phyloP scores from a whole-genome alignment of 2,113 vertebrate species.

The Oenanthe melanoleuca region DNA sequence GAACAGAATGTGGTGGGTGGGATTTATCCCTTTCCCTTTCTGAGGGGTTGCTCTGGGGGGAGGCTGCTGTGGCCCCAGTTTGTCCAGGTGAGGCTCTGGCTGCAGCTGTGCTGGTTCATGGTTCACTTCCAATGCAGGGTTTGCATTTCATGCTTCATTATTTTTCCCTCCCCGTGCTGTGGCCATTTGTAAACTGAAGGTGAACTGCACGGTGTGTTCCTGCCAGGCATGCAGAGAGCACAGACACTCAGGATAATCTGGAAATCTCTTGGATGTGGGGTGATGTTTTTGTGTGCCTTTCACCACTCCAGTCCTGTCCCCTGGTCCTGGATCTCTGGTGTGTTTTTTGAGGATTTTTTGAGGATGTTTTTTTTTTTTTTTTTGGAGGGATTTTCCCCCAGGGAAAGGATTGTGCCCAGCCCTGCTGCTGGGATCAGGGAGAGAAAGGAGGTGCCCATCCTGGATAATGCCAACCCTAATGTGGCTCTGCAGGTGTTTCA shows the following conservation, averaged over 20 bases:
- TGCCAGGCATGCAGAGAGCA: neutral
- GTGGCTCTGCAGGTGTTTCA: neutral
- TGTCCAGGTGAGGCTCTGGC: neutral
- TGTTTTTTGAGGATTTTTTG: too few species aligned
- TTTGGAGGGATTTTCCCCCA: neutral
- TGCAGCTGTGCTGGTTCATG: conserved; percentile 43
- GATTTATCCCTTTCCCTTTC: neutral
- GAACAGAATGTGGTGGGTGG: accelerated
- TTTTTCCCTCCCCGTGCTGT: neutral
- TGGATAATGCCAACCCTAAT: neutral
- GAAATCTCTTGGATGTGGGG: accelerated
- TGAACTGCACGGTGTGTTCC: neutral
- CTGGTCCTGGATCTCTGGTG: too few species aligned
- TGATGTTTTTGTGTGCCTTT: neutral
- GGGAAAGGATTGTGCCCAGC: neutral
- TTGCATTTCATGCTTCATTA: conserved; percentile 50
- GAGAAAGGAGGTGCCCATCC: neutral
- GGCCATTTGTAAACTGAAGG: conserved; percentile 26
- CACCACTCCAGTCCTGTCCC: too few species aligned
- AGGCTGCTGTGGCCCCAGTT: neutral
- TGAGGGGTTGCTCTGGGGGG: accelerated
- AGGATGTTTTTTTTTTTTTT: neutral
- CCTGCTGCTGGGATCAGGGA: neutral
- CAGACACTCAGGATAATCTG: neutral
- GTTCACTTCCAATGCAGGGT: conserved; percentile 1